Base-by-base conservation (phyloP, 2,113 vertebrate species). In the Ellobius talpinus region DNA sequence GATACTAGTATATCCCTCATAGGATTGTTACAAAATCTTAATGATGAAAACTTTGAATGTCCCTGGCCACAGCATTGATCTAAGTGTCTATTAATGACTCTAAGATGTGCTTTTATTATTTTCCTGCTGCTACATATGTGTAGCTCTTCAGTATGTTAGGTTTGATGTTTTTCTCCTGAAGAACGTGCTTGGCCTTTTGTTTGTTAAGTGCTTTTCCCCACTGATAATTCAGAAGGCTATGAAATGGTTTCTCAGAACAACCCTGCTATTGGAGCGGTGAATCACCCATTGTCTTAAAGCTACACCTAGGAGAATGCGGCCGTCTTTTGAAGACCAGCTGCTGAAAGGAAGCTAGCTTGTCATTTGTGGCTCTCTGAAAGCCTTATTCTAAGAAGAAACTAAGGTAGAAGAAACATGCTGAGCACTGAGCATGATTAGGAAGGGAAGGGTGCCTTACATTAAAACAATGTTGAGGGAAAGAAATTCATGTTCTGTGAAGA, bases 211-310 rank as follows among this genome's bases (percentile, higher is more conserved):
- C 90, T 93, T 97, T 87, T 94, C 95, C 36, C 21, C 3, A 21
- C 39, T 39, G 81, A 36, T 73, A 4, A 95, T 97, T 97, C 68
- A 93, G 14, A 87, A 81, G 84, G 93, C 66, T 96, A 87, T 63
- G 74, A 97, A 91, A 5, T 70, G 66, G 68, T 85, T 95, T 95
- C 95, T 92, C 2, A 92, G 31, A 91, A 89, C 84, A 47, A 72
- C 52, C 93, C 65, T 55, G 42, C 77, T 96, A 77, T 96, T 95
- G 84, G 88, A 94, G 97, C 97, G 96, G 96, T 58, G 65, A 86
- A 47, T 95, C 0, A 3, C 81, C 11, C 1, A 0, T 96, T 97
- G 58, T 78, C 81, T n/a, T 47, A 13, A 97, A 90, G 82, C 85
- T 88, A 36, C 90, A 68, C 70, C 77, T 79, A 96, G 55, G 94